These are phyloP conservation scores for Chouioia cunea DNA, from an alignment of 2,888 invertebrate genomes.

Conservation along the genomic window DNA sequence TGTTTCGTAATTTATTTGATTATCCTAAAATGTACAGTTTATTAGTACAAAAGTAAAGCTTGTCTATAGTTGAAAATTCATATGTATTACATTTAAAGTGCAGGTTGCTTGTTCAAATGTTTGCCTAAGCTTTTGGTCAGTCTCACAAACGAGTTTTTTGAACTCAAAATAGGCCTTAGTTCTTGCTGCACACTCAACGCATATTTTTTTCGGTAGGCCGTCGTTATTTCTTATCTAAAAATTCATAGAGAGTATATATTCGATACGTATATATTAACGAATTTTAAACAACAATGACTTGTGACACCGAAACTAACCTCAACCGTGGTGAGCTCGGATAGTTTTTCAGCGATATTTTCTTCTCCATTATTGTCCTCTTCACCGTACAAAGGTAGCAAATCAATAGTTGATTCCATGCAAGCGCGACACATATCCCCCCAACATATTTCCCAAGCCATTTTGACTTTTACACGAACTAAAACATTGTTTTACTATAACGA, in stretches of 20 bases:
- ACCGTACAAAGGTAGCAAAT: slow-evolving; percentile 61
- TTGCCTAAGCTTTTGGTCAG: slow-evolving; percentile 59
- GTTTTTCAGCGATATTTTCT: slow-evolving; percentile 59
- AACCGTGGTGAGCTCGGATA: slow-evolving; percentile 60
- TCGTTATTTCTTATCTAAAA: slow-evolving; percentile 61
- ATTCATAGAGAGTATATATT: neutral
- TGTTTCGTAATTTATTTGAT: slow-evolving; percentile 10
- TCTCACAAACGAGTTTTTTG: slow-evolving; percentile 60
- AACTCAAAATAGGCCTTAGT: slow-evolving; percentile 62
- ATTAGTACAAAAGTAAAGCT: neutral
- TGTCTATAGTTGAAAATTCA: neutral
- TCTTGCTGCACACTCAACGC: slow-evolving; percentile 62
- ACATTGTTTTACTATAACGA: too few species aligned
- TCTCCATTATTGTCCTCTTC: slow-evolving; percentile 56
- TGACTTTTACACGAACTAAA: neutral
- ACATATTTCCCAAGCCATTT: slow-evolving; percentile 43
- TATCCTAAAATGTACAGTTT: slow-evolving; percentile 19
- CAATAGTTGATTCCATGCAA: slow-evolving; percentile 63
- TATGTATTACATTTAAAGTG: slow-evolving; percentile 12
- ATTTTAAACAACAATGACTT: neutral
- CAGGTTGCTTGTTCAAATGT: slow-evolving; percentile 53
- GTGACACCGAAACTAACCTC: slow-evolving; percentile 51
- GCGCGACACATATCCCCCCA: slow-evolving; percentile 63
- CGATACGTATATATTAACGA: neutral
- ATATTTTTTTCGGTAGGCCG: slow-evolving; percentile 62